Base-by-base conservation (phyloP, 2,888 invertebrate genomes). In the Cryptosula pallasiana region DNA sequence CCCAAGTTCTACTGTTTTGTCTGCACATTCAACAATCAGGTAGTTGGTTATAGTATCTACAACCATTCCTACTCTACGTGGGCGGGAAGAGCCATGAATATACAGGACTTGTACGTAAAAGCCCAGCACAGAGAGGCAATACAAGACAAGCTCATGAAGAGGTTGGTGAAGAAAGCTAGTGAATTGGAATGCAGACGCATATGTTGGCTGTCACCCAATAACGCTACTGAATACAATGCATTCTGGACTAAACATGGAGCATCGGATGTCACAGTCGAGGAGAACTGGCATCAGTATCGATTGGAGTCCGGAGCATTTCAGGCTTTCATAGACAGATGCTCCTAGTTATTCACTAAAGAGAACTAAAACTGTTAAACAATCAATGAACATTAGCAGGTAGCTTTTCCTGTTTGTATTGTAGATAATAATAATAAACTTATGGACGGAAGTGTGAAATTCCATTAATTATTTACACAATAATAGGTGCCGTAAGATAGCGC, bases 1-100 rank as follows among this genome's bases (percentile, higher is more conserved):
- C 63, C 63, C 9, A 63, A 63, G n/a, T 63, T 63, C 63, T 25
- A 63, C 63, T 63, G 63, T 32, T 32, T 63, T 29, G 34, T 63
- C 34, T 63, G 63, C 32, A 32, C 25, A 32, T 20, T 13, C 3
- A n/a, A 27, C 2, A 32, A 32, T 29, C 5, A 32, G n/a, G 9
- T 63, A 9, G 32, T 63, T 2, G 63, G 63, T 13, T 63, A 63
- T n/a, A 27, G 29, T 13, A 63, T 34, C 63, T 63, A 63, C 32
- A 13, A 13, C 5, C 27, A 32, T 27, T 27, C 25, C 32, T 63
- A 63, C n/a, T 63, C 63, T 2, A 63, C 63, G 27, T 63, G 63
- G 63, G 32, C n/a, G 27, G 63, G 32, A 16, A 2, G 63, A 34
- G 34, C 13, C 3, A 9, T 63, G 27, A n/a, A 63, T n/a, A 63